Conservation (phyloP, 2,888 invertebrate genomes). For the Itoplectis maculator region DNA sequence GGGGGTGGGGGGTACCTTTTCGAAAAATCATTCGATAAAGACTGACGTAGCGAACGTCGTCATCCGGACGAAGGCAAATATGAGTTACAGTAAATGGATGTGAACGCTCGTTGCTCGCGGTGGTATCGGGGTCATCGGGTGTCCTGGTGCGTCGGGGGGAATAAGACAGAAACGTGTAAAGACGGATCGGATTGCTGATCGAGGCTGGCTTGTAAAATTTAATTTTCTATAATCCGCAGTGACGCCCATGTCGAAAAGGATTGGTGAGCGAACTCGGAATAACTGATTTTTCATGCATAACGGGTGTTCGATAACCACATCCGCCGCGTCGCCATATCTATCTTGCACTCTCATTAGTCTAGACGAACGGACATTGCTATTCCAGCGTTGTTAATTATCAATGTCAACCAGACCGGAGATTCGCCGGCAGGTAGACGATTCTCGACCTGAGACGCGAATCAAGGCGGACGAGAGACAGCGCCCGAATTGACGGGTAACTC, state of each 20-base stretch:
- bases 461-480: not conserved
- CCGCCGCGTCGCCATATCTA: not conserved
- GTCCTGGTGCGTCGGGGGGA: not conserved
- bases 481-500: not conserved
- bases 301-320: not conserved
- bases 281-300: slow-evolving; percentile 22
- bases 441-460: not conserved
- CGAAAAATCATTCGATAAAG: slow-evolving; percentile 22
- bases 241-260: not conserved
- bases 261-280: not conserved
- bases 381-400: not conserved
- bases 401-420: not conserved
- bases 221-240: not conserved
- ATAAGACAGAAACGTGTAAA: not conserved
- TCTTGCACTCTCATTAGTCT: not conserved
- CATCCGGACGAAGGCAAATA: slow-evolving; percentile 31
- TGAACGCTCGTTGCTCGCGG: not conserved
- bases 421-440: not conserved
- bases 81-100: slow-evolving; percentile 17
- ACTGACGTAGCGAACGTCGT: slow-evolving; percentile 34
- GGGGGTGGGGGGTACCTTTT: not conserved
- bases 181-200: not conserved
- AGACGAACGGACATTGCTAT: not conserved
- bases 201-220: slow-evolving; percentile 1
- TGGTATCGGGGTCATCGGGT: not conserved